Conservation (phyloP, 2,797 vertebrate genomes). For the Ceyx erithaca region DNA sequence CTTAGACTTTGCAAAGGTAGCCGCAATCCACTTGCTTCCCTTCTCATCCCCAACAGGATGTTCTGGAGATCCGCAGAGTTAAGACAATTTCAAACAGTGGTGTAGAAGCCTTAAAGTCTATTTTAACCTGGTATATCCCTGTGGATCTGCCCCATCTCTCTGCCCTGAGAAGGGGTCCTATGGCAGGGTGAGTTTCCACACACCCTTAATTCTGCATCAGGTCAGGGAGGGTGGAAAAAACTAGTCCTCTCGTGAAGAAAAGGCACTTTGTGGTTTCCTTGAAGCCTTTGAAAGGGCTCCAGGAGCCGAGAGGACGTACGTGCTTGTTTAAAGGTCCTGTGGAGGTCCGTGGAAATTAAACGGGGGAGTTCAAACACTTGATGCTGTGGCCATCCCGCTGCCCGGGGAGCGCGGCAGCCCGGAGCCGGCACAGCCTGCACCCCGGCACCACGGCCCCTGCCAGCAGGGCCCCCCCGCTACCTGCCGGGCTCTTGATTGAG, state of each 20-base stretch:
- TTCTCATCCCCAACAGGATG: neutral
- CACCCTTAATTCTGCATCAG: neutral
- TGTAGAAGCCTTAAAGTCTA: neutral
- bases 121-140: rapidly evolving
- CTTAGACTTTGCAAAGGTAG: neutral
- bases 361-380: neutral
- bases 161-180: neutral
- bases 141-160: neutral
- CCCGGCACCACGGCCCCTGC: slow-evolving; percentile 9
- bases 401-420: slow-evolving; percentile 18
- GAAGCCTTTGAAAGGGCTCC: slow-evolving; percentile 44
- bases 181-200: neutral
- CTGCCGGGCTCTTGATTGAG: slow-evolving; percentile 63
- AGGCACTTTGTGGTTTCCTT: slow-evolving; percentile 25
- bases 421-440: neutral
- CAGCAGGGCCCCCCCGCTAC: slow-evolving; percentile 7
- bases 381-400: neutral
- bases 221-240: neutral
- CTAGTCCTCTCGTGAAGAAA: neutral
- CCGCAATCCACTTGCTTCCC: neutral
- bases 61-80: neutral
- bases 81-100: neutral
- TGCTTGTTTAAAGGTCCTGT: neutral
- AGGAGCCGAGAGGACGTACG: slow-evolving; percentile 17
- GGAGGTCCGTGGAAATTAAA: slow-evolving; percentile 18